Evolutionary conservation across 2,797 vertebrate genomes (phyloP).

Genomic region (Chrysocyon brachyurus): DNA sequence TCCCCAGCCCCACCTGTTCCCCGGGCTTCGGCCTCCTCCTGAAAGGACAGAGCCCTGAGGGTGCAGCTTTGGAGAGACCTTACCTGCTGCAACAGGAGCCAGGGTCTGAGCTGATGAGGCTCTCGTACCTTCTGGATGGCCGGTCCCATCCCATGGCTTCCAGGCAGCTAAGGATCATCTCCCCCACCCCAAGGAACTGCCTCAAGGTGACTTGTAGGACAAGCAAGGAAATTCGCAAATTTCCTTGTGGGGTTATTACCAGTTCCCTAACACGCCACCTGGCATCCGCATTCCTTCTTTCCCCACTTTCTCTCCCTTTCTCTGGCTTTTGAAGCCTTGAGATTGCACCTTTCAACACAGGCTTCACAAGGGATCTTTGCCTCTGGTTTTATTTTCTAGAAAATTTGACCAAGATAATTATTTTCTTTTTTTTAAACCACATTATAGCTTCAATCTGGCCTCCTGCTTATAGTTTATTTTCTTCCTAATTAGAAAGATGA

Average conservation of each 20-base stretch:
- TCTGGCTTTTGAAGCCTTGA: neutral
- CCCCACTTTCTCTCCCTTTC: neutral
- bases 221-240: neutral
- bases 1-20: neutral
- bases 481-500: neutral
- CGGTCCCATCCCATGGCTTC: neutral
- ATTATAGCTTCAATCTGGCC: neutral
- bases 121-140: neutral
- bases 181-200: neutral
- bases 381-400: slow-evolving; percentile 19
- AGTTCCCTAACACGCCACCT: neutral
- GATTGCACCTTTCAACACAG: neutral
- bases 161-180: neutral
- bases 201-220: neutral
- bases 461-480: neutral
- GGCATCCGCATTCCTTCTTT: neutral
- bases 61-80: neutral
- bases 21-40: neutral
- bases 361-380: slow-evolving; percentile 20
- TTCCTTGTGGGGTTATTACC: neutral
- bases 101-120: neutral
- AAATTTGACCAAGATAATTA: neutral
- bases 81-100: neutral
- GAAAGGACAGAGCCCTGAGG: neutral
- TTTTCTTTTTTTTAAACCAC: neutral